Evolutionary conservation across 2,797 vertebrate genomes (phyloP).

Genomic region (Limnodromus scolopaceus): DNA sequence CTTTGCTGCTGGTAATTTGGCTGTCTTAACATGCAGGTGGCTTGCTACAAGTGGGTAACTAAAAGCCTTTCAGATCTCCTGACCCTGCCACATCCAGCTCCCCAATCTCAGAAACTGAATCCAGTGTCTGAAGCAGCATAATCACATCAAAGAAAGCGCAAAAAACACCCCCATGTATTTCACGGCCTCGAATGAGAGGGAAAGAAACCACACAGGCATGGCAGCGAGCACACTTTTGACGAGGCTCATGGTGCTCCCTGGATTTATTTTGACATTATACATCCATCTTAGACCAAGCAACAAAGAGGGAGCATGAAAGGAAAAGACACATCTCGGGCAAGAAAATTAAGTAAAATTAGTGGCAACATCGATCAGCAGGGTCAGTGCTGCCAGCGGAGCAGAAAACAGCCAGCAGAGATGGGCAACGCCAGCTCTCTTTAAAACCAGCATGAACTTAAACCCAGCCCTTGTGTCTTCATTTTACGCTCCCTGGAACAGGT

Average conservation of each 20-base stretch:
- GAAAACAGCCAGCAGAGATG: slow-evolving; percentile 4
- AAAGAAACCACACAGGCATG: background rate
- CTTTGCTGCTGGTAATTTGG: slow-evolving; percentile 69
- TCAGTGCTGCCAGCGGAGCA: background rate
- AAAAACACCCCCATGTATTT: background rate
- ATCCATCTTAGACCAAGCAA: background rate
- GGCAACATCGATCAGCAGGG: slow-evolving; percentile 10
- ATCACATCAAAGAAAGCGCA: slow-evolving; percentile 4
- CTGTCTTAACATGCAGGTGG: slow-evolving; percentile 64
- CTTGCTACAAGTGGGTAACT: slow-evolving; percentile 59
- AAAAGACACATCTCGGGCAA: background rate
- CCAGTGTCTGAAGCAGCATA: background rate
- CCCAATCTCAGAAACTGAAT: slow-evolving; percentile 29
- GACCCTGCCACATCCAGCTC: slow-evolving; percentile 51
- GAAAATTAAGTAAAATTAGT: slow-evolving; percentile 54
- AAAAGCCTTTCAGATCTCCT: slow-evolving; percentile 66
- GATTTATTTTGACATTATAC: slow-evolving; percentile 33
- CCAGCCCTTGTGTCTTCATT: background rate
- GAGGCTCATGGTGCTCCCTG: background rate
- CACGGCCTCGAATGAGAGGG: background rate
- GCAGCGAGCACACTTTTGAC: background rate
- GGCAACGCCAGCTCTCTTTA: background rate
- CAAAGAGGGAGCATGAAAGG: background rate
- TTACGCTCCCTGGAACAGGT: background rate
- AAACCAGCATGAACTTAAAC: background rate